These are phyloP conservation scores for Hiodon alosoides DNA, from an alignment of 2,113 vertebrate species.

Conservation along the genomic window DNA sequence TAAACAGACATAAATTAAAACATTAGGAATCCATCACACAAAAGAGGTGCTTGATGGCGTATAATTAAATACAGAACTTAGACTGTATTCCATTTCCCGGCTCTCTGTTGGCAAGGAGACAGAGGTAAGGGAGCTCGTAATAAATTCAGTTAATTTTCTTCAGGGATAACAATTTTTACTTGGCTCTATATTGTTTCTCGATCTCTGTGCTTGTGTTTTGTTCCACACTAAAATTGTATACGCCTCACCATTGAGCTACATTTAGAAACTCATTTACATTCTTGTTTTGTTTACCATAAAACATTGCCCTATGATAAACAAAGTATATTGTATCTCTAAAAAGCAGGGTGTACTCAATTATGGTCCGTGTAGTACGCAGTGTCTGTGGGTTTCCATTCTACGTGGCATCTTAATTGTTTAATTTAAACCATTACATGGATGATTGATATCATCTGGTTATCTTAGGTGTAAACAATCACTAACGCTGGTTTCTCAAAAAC, in stretches of 20 bases:
- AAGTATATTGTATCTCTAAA: no score
- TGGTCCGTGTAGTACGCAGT: no score
- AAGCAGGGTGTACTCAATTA: no score
- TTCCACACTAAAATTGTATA: background rate
- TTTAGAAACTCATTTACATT: no score
- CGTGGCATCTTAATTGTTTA: no score
- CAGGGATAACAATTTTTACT: conserved; percentile 11
- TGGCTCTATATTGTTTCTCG: background rate
- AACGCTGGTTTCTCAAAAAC: no score
- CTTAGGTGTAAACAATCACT: no score
- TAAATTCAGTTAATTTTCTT: conserved; percentile 22
- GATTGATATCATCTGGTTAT: no score
- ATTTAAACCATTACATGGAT: no score
- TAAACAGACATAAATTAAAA: conserved; percentile 52
- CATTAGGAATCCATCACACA: conserved; percentile 50
- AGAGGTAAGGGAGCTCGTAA: conserved; percentile 23
- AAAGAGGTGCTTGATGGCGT: conserved; percentile 32
- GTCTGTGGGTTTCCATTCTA: no score
- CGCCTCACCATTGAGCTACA: no score
- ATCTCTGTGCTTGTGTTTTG: background rate
- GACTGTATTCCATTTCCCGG: conserved; percentile 33
- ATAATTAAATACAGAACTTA: conserved; percentile 45
- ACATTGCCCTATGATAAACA: conserved; percentile 16
- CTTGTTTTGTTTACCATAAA: conserved; percentile 1
- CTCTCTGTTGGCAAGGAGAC: conserved; percentile 39